These are phyloP conservation scores for Centropus bengalensis DNA, from an alignment of 2,113 vertebrate species.

Conservation along the genomic window DNA sequence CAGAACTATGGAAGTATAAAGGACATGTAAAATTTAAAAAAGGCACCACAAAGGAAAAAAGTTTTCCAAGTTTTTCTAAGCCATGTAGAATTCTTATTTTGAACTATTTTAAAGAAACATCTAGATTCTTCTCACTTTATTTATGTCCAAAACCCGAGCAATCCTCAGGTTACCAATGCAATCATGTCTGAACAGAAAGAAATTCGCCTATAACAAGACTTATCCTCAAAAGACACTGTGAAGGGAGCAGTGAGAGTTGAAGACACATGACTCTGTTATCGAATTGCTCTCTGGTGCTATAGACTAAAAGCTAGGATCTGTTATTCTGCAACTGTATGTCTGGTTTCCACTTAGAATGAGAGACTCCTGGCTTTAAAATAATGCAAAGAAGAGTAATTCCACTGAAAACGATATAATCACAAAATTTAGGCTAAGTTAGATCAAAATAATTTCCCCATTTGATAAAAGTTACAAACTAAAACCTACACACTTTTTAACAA, in stretches of 20 bases:
- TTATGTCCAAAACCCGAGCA: neutral
- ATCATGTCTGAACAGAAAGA: neutral
- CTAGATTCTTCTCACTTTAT: neutral
- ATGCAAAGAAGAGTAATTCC: neutral
- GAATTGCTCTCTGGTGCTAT: neutral
- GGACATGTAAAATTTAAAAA: neutral
- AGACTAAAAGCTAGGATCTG: neutral
- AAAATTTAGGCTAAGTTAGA: neutral
- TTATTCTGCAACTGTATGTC: neutral
- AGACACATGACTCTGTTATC: neutral
- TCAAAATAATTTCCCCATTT: neutral
- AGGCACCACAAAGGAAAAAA: neutral
- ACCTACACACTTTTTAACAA: neutral
- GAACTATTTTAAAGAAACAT: neutral
- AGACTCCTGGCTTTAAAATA: neutral
- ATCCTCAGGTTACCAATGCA: neutral
- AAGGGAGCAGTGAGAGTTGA: neutral
- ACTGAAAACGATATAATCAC: neutral
- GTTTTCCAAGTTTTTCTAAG: neutral
- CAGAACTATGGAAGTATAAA: neutral
- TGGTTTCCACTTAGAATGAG: neutral
- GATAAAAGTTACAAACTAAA: neutral
- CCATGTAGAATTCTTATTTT: neutral
- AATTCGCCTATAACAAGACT: neutral
- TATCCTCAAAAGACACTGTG: neutral